phyloP scores from a whole-genome alignment of 53 echinoderm and acorn worm genomes.

The Hippasteria phrygiana region DNA sequence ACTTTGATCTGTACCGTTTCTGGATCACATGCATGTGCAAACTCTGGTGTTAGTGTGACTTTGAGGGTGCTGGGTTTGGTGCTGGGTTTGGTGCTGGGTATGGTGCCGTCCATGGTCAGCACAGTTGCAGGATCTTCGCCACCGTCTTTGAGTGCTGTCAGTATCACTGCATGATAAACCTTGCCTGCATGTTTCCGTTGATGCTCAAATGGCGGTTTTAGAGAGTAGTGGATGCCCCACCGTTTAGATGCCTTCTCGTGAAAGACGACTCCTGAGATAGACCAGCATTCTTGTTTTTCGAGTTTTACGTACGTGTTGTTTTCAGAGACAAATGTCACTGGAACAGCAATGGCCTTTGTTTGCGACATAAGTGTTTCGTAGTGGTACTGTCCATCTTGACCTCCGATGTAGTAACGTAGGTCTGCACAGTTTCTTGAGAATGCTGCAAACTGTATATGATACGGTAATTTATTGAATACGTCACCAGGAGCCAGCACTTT shows the following conservation, averaged over 20 bases:
- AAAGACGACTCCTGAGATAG: not conserved
- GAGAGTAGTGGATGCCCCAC: constrained; percentile 1
- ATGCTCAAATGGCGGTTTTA: not conserved
- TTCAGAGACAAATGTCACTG: not conserved
- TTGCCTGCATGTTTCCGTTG: no score
- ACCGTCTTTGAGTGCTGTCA: not conserved
- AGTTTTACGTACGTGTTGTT: not conserved
- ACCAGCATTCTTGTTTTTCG: not conserved
- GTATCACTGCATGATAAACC: not conserved
- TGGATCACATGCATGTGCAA: not conserved
- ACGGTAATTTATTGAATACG: constrained; percentile 1
- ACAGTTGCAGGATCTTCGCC: not conserved
- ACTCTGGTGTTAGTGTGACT: not conserved
- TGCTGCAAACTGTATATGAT: not conserved
- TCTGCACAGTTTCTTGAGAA: not conserved
- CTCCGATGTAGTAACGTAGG: not conserved
- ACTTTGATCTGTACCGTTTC: constrained; percentile 5
- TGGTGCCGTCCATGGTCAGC: not conserved
- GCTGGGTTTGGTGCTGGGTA: no score
- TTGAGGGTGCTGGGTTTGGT: not conserved
- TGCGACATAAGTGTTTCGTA: not conserved
- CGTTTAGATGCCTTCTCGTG: not conserved
- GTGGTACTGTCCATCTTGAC: not conserved
- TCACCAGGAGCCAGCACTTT: not conserved
- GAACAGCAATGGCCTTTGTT: not conserved